Conservation (phyloP, 1,140 invertebrate species). For the Leucophenga varia region DNA sequence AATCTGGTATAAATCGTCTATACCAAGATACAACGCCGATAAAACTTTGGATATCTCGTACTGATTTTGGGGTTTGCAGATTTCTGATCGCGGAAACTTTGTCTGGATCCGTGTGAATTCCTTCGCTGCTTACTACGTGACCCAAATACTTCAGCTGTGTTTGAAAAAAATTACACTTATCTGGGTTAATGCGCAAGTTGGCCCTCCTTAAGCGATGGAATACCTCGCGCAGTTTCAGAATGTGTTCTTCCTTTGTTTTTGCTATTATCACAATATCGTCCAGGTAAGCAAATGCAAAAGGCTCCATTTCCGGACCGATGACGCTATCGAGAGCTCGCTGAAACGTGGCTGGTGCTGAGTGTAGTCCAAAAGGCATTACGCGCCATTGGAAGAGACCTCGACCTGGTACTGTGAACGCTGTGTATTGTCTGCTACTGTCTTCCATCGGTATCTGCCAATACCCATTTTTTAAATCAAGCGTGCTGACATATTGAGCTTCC, state of each 20-base stretch:
- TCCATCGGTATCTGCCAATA: background rate
- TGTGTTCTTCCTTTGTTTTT: background rate
- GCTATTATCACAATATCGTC: conserved; percentile 15
- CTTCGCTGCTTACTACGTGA: conserved; percentile 3
- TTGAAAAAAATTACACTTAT: no score
- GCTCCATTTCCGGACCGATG: conserved; percentile 35
- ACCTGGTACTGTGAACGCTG: no score
- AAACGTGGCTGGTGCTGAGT: background rate
- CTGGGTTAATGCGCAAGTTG: background rate
- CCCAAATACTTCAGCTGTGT: conserved; percentile 24
- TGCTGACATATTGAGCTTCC: no score
- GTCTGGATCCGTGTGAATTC: conserved; percentile 16
- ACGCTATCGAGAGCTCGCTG: background rate
- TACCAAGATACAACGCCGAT: no score
- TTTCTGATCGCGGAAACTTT: conserved; percentile 10
- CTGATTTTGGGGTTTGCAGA: conserved; percentile 3
- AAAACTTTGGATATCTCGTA: conserved; percentile 7
- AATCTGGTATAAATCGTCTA: no score
- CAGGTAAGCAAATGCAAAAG: no score
- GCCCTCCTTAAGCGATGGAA: no score
- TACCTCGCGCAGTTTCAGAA: no score
- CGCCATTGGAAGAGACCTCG: no score
- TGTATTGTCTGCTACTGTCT: background rate
- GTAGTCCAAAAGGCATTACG: no score
- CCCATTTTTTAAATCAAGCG: no score